Conservation (phyloP, 2,888 invertebrate species). For the Halictus ligatus region DNA sequence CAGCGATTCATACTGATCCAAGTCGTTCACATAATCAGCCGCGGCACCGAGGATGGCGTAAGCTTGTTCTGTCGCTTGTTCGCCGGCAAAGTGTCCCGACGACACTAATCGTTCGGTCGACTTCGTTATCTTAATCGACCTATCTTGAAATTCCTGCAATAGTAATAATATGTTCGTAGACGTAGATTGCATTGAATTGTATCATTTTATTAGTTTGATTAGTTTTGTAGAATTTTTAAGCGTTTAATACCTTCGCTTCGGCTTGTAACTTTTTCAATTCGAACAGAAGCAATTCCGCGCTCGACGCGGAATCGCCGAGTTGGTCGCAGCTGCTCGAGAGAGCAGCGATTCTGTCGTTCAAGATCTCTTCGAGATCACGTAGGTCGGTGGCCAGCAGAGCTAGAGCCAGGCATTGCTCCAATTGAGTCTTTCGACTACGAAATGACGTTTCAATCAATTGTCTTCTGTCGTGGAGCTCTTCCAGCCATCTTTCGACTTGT, state of each 20-base stretch:
- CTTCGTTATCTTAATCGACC: constrained; percentile 90
- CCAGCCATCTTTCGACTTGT: constrained; percentile 91
- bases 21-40: constrained; percentile 89
- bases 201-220: too few species aligned
- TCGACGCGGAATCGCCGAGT: constrained; percentile 90
- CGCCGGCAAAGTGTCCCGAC: constrained; percentile 89
- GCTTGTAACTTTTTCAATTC: constrained; percentile 89
- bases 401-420: constrained; percentile 92
- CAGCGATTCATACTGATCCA: constrained; percentile 89
- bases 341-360: constrained; percentile 86
- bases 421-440: constrained; percentile 89
- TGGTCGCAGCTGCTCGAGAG: constrained; percentile 86
- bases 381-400: constrained; percentile 91
- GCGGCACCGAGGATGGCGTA: constrained; percentile 88
- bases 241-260: constrained; percentile 86
- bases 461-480: constrained; percentile 90
- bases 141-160: constrained; percentile 88
- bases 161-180: background rate
- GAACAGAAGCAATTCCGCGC: constrained; percentile 88
- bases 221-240: too few species aligned
- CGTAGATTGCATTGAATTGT: too few species aligned
- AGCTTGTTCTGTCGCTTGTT: constrained; percentile 88
- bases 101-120: constrained; percentile 91
- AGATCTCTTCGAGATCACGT: constrained; percentile 87
- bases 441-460: constrained; percentile 89